phyloP scores from a whole-genome alignment of 2,888 invertebrate genomes.

The Dryococelus australis region DNA sequence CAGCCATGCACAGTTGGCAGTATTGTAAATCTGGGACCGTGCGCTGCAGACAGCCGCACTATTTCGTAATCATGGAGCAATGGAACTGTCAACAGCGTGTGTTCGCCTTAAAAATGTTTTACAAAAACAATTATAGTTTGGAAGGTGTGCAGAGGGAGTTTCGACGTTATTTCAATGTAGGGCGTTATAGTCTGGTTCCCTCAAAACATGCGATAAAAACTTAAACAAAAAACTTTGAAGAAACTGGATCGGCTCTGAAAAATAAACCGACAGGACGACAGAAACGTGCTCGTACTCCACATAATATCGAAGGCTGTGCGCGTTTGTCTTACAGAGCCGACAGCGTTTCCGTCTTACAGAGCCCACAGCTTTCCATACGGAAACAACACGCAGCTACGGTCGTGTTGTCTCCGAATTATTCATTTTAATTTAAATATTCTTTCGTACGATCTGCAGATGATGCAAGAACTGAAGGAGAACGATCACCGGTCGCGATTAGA shows the following conservation, averaged over 20 bases:
- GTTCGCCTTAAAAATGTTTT: neutral
- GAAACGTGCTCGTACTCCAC: conserved; percentile 21
- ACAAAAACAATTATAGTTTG: no score
- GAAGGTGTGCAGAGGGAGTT: neutral
- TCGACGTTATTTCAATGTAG: neutral
- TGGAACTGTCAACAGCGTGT: neutral
- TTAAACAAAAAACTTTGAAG: conserved; percentile 28
- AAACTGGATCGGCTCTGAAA: neutral
- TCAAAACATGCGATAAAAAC: neutral
- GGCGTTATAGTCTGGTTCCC: no score
- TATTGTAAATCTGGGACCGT: no score
- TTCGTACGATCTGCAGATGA: conserved; percentile 29
- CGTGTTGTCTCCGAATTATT: conserved; percentile 27
- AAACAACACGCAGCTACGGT: conserved; percentile 31
- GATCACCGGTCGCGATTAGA: conserved; percentile 31
- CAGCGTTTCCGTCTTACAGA: neutral
- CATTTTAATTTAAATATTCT: conserved; percentile 31
- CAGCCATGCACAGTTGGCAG: no score
- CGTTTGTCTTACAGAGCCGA: conserved; percentile 18
- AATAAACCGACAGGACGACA: conserved; percentile 24
- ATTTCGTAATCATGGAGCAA: neutral
- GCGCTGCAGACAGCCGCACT: no score
- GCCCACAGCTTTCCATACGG: conserved; percentile 10
- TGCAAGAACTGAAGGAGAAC: conserved; percentile 35
- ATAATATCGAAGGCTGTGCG: neutral